Percentiles rank a stretch among this genome's conserved stretches.
Conservation (phyloP, 2,888 invertebrate species). For the Drosophila melanocephala region DNA sequence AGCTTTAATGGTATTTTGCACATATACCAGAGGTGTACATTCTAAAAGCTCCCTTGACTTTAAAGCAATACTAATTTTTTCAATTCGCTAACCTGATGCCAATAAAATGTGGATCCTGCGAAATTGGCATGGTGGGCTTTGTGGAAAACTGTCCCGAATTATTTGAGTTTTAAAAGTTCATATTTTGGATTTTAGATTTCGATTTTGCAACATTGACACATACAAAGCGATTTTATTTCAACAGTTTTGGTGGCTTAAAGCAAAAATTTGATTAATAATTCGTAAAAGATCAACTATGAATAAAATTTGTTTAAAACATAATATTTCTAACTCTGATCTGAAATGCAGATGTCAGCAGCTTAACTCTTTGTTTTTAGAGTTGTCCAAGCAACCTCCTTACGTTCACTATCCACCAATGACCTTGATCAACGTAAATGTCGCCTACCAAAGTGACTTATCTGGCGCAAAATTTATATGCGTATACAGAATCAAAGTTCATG, state of each 20-base stretch:
- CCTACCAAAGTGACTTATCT: neutral
- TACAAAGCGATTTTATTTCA: too few relatives aligned
- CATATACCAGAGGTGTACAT: neutral
- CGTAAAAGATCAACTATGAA: neutral
- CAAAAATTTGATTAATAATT: neutral
- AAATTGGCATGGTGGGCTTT: neutral
- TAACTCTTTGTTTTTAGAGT: neutral
- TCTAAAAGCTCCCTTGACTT: neutral
- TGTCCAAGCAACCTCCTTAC: neutral
- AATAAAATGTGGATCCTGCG: neutral
- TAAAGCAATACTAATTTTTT: neutral
- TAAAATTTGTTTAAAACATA: neutral
- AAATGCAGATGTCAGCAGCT: neutral
- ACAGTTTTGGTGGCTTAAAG: neutral
- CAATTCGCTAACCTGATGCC: neutral
- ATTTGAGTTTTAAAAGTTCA: neutral
- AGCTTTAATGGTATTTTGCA: neutral
- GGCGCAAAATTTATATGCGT: neutral
- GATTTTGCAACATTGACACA: neutral
- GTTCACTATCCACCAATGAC: neutral
- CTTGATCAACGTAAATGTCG: neutral
- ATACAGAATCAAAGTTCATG: neutral
- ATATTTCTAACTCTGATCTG: neutral
- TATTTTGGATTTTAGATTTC: neutral
- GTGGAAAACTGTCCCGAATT: neutral